Percentiles rank a stretch among this genome's conserved stretches.
phyloP scores from a whole-genome alignment of 2,888 invertebrate species.

The Beris chalybata region DNA sequence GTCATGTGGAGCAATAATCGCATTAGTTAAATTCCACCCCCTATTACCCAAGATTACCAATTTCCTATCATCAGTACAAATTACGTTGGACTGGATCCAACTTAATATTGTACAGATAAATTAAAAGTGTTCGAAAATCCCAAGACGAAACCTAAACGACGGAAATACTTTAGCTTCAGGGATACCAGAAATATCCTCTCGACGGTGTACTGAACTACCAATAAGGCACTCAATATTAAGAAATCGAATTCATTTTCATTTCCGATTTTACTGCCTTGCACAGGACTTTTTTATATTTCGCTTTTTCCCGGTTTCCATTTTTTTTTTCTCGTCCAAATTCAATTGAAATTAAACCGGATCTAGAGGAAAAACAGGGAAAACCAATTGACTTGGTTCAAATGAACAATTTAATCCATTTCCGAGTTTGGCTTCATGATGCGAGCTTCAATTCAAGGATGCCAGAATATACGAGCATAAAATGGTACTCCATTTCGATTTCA shows the following conservation, averaged over 20 bases:
- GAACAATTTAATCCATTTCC: slow-evolving; percentile 23
- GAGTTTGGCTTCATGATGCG: slow-evolving; percentile 4
- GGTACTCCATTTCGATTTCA: no score
- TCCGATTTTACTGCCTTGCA: slow-evolving; percentile 25
- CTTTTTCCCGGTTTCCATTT: neutral
- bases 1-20: no score
- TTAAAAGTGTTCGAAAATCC: no score
- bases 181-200: neutral
- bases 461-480: no score
- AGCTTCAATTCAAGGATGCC: no score
- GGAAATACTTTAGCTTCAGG: no score
- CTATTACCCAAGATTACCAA: no score
- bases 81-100: no score
- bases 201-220: neutral
- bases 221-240: slow-evolving; percentile 15
- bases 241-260: slow-evolving; percentile 34
- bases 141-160: no score
- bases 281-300: slow-evolving; percentile 14
- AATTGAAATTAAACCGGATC: slow-evolving; percentile 29
- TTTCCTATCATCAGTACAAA: no score
- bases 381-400: slow-evolving; percentile 31
- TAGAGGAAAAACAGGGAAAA: slow-evolving; percentile 25
- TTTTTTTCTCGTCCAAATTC: slow-evolving; percentile 11
- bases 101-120: no score
- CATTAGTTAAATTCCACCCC: no score